Conservation (phyloP, 2,113 vertebrate species). For the Mastomys coucha region DNA sequence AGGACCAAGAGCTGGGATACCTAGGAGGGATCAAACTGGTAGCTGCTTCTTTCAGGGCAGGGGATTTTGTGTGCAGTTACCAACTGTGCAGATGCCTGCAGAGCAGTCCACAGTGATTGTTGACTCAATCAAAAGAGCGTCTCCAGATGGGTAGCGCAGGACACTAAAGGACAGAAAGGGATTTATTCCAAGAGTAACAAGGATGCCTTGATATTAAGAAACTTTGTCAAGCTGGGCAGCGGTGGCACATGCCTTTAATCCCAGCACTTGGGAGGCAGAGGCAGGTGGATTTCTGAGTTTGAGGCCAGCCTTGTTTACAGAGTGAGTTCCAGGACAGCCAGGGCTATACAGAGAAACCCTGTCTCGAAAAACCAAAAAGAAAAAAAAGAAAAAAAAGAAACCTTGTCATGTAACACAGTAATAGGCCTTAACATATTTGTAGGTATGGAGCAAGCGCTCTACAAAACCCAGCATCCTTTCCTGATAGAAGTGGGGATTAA, state of each 20-base stretch:
- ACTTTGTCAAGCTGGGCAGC: not conserved
- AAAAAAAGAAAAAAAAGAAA: not conserved
- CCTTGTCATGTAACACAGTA: not conserved
- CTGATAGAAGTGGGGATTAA: not conserved
- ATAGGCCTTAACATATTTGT: not conserved
- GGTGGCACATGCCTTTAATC: no score
- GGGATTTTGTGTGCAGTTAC: not conserved
- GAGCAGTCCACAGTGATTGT: not conserved
- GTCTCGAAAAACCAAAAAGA: no score
- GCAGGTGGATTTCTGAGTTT: no score
- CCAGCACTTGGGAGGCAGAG: no score
- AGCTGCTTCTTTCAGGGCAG: not conserved
- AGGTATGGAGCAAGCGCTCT: not conserved
- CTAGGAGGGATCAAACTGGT: not conserved
- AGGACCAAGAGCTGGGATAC: not conserved
- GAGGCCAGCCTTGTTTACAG: no score
- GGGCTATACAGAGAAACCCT: no score
- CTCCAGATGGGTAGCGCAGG: not conserved
- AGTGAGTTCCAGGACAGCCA: no score
- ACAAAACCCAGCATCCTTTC: not conserved
- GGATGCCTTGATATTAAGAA: conserved; percentile 19
- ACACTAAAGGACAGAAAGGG: not conserved
- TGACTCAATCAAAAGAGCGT: not conserved
- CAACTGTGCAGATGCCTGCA: not conserved
- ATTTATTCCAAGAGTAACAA: not conserved